Conservation (phyloP, 2,888 invertebrate species). For the Drosophila nr. perissopoda region DNA sequence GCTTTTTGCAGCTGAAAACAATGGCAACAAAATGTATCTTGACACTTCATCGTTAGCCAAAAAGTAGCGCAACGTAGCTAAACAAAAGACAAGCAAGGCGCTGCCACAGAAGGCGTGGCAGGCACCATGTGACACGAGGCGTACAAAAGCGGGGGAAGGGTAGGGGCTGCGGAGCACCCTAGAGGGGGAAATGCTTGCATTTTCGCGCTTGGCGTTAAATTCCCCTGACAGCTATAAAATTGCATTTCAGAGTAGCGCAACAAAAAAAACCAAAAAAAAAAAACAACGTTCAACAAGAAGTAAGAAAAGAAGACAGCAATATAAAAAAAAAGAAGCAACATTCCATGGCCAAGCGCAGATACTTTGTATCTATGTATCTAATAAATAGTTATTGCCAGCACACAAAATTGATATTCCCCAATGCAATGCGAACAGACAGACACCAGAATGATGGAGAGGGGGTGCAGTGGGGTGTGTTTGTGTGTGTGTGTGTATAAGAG, state of each 20-base stretch:
- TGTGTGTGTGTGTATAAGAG: neutral
- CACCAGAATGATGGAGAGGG: neutral
- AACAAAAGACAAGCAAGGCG: constrained; percentile 65
- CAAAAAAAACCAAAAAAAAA: constrained; percentile 26
- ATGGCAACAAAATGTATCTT: constrained; percentile 74
- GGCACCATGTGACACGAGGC: constrained; percentile 73
- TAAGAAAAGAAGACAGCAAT: constrained; percentile 23
- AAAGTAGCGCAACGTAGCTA: constrained; percentile 73
- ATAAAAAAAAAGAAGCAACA: constrained; percentile 19
- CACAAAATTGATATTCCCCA: constrained; percentile 79
- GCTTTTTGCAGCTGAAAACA: constrained; percentile 38
- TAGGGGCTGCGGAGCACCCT: neutral
- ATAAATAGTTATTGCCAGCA: constrained; percentile 80
- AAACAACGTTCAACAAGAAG: neutral
- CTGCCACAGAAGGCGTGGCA: constrained; percentile 53
- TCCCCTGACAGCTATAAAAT: constrained; percentile 85
- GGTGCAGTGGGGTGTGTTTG: neutral
- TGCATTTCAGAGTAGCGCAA: constrained; percentile 81
- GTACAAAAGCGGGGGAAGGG: neutral
- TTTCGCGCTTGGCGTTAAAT: constrained; percentile 81
- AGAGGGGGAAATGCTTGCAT: constrained; percentile 57
- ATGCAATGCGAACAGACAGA: constrained; percentile 24
- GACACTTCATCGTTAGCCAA: constrained; percentile 82
- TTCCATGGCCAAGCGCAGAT: constrained; percentile 37
- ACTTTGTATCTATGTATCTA: constrained; percentile 76